Evolutionary conservation across 1,140 invertebrate species (phyloP), one percentile per base, ranked within the genome.

Genomic region (Teleogryllus occipitalis): DNA sequence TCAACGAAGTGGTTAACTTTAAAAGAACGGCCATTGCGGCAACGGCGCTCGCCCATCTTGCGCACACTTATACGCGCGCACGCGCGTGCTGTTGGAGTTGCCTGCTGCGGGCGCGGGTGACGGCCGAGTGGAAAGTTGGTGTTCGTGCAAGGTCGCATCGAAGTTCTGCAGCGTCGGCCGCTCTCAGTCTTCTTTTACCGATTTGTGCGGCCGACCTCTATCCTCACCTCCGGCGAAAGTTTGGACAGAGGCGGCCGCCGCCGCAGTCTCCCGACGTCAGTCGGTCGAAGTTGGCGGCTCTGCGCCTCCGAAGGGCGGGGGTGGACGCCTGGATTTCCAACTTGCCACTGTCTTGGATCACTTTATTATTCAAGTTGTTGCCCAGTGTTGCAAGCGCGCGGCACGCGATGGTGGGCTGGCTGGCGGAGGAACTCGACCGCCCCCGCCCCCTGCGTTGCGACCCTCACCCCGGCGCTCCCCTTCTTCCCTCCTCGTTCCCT

Each of bases 341-440:
- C 54, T 65, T 65, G 54, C 54, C 54, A 65, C 54, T 65, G 54
- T 65, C 54, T 65, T 65, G 54, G 54, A 65, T 65, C 54, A 65
- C 54, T 65, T 65, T 65, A 65, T 65, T 65, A 65, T 65, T 65
- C 54, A 65, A 10, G 54, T 65, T 65, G 54, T 65, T 65, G 54
- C 54, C 2, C 7, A 65, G 54, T 65, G 54, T 65, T 65, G 54
- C 54, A 65, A 18, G 54, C 54, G 54, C 10, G 1, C 7, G 54
- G 54, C 54, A 65, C 54, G 54, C 54, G 54, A 65, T 65, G 54
- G 54, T 5, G 27, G 27, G 27, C 27, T 5, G 27, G 27, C 27
- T 2, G 27, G 27, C 54, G 54, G 54, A 65, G 54, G 54, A 65
- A 65, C 54, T 65, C 54, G 10, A 7, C 54, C 54, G 54, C 10